Evolutionary conservation across 2,113 vertebrate genomes (phyloP), one percentile per base, ranked within the genome.

Genomic region (Podocnemis expansa): DNA sequence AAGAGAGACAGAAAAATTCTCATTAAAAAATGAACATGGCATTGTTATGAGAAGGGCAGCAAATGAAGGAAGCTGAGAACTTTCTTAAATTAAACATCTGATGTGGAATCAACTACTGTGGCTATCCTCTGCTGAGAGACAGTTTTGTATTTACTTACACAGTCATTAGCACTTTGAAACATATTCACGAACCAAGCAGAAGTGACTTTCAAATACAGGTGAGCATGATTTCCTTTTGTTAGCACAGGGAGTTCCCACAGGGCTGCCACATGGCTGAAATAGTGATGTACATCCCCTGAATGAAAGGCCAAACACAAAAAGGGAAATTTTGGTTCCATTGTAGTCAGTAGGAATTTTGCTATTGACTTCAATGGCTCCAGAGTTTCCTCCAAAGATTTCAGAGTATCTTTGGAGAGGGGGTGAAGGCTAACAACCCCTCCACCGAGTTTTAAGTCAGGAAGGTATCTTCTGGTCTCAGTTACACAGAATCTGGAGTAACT

Each of bases 11-110:
- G 70, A 75, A 11, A 75, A 75, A 75, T 75, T 24, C 70, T 25
- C 38, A 75, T 43, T 21, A 58, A 38, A 75, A 75, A 43, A 75
- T 75, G 70, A 43, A 38, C 22, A 43, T 43, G 70, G 10, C 41
- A 38, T 75, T 75, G 70, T 75, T 43, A 21, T 43, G 70, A 25
- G 19, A 25, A 41, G 70, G 38, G 24, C 22, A 43, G 22, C 41
- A 75, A 41, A 67, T n/a, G 38, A 38, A 73, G 22, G 70, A 75
- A 38, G 22, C 11, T 43, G 22, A 75, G 41, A 75, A 75, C 70
- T 75, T 75, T 12, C 22, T 63, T 79, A 29, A 81, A 21, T 60
- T 47, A 82, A 87, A 84, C 17, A 10, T 0, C 0, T 0, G 1
- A 73, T 41, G 76, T 31, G 52, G 49, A 75, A 85, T 85, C 60